phyloP scores from a whole-genome alignment of 2,888 invertebrate genomes.

The Latrodectus elegans region DNA sequence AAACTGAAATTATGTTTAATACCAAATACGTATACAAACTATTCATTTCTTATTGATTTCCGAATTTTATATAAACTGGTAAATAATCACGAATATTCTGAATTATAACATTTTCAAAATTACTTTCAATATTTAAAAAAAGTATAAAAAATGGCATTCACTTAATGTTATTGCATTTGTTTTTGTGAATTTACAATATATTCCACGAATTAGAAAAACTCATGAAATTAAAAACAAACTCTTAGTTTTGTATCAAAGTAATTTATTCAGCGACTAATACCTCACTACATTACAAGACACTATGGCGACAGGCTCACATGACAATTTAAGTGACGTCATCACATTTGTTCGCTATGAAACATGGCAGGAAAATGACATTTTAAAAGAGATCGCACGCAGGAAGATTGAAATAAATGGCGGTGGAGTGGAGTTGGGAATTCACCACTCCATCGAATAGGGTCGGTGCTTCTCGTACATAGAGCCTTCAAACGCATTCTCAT shows the following conservation, averaged over 20 bases:
- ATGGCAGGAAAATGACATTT: neutral
- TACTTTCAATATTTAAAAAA: too few relatives aligned
- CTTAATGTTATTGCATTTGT: too few relatives aligned
- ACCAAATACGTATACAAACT: too few relatives aligned
- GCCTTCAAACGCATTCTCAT: slow-evolving; percentile 33
- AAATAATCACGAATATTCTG: too few relatives aligned
- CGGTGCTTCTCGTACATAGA: slow-evolving; percentile 26
- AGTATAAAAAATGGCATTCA: too few relatives aligned
- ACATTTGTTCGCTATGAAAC: slow-evolving; percentile 3
- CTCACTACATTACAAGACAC: neutral
- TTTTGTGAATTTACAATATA: too few relatives aligned
- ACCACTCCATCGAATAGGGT: slow-evolving; percentile 67
- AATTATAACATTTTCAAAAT: too few relatives aligned
- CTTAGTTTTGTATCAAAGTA: neutral
- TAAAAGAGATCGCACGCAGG: neutral
- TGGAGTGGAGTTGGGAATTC: slow-evolving; percentile 6
- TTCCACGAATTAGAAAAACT: too few relatives aligned
- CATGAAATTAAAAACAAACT: neutral
- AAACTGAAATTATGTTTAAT: too few relatives aligned
- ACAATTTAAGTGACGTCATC: neutral
- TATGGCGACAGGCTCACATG: neutral
- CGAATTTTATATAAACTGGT: too few relatives aligned
- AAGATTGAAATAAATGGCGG: neutral
- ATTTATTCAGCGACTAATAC: neutral
- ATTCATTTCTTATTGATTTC: too few relatives aligned